These are phyloP conservation scores for Charaxes varanes DNA, from an alignment of 1,140 invertebrate genomes.

Conservation along the genomic window DNA sequence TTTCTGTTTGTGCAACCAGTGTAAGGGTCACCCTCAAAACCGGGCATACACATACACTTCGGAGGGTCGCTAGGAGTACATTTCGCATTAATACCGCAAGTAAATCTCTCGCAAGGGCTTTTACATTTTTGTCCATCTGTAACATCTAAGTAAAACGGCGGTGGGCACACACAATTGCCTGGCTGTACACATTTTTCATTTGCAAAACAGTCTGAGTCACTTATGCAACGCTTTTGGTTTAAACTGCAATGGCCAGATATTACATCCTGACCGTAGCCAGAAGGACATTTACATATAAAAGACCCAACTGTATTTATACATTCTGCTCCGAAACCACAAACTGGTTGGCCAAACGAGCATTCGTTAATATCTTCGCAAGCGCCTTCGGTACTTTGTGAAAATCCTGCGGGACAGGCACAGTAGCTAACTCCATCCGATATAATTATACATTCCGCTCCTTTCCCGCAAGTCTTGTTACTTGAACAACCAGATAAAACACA, in stretches of 20 bases:
- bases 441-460: constrained; percentile 89
- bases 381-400: constrained; percentile 81
- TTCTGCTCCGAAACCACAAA: constrained; percentile 89
- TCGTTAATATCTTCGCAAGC: constrained; percentile 90
- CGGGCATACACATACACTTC: constrained; percentile 88
- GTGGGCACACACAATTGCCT: constrained; percentile 91
- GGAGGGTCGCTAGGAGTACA: constrained; percentile 93
- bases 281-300: constrained; percentile 87
- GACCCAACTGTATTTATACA: constrained; percentile 88
- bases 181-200: constrained; percentile 94
- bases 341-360: constrained; percentile 83
- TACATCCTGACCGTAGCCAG: constrained; percentile 78
- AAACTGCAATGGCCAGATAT: constrained; percentile 84
- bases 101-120: constrained; percentile 90
- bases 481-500: constrained; percentile 90
- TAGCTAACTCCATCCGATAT: constrained; percentile 93
- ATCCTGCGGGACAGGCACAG: constrained; percentile 90
- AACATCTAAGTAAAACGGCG: constrained; percentile 89
- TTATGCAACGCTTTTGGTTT: constrained; percentile 85
- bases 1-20: constrained; percentile 89
- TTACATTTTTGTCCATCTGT: constrained; percentile 89
- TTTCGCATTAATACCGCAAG: constrained; percentile 94
- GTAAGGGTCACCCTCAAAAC: constrained; percentile 89
- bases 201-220: constrained; percentile 86
- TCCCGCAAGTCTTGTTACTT: constrained; percentile 83